A percentile compares a stretch with the other conserved stretches of the same genome.
phyloP scores from a whole-genome alignment of 2,797 vertebrate genomes.

The Hephaestus fuliginosus region DNA sequence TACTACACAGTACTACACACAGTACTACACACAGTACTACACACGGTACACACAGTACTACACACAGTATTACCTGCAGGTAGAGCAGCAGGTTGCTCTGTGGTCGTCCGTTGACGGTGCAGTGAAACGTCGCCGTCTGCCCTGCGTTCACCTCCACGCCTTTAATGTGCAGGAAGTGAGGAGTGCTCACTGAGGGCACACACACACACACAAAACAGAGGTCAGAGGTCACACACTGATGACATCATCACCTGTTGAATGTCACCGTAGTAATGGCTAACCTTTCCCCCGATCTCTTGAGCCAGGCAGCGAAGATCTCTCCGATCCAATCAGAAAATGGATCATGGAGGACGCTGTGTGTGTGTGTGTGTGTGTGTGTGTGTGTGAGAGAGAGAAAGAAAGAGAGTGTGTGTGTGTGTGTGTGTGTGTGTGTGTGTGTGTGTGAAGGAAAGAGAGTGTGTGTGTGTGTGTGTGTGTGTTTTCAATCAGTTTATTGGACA shows the following conservation, averaged over 20 bases:
- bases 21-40: no score
- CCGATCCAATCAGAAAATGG: conserved; percentile 63
- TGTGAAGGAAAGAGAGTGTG: background rate
- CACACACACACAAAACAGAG: conserved; percentile 24
- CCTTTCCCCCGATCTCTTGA: conserved; percentile 31
- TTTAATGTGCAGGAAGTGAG: conserved; percentile 95
- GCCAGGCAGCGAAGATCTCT: conserved; percentile 7
- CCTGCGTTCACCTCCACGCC: conserved; percentile 95
- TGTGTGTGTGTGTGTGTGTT: background rate
- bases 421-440: background rate
- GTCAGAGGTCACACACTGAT: conserved; percentile 43
- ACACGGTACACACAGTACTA: no score
- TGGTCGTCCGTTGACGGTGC: conserved; percentile 92
- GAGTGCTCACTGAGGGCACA: conserved; percentile 88
- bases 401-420: conserved; percentile 1
- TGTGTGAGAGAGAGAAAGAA: background rate
- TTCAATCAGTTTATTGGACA: conserved; percentile 61
- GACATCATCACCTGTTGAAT: conserved; percentile 22
- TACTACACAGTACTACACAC: no score
- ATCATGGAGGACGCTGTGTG: conserved; percentile 28
- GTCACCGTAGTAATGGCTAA: background rate
- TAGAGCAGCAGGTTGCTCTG: conserved; percentile 82
- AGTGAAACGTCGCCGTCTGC: conserved; percentile 93
- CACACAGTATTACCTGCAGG: conserved; percentile 83
- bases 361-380: conserved; percentile 30